Base-by-base conservation (phyloP, 1,140 invertebrate genomes). In the Hirudo medicinalis region DNA sequence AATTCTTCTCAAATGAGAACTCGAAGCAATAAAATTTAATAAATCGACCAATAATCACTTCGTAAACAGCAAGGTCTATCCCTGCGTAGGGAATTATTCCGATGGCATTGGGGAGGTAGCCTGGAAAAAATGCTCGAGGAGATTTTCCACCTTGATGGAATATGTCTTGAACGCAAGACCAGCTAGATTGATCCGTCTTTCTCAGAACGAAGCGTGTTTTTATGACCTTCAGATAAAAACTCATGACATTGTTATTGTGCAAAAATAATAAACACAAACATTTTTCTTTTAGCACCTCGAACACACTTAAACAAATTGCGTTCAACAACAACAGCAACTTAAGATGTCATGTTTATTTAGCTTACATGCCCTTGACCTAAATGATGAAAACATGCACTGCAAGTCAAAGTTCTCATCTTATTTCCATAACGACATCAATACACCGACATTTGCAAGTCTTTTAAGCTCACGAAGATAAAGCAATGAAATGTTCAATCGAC, bases 1-100 rank as follows among this genome's bases (percentile, higher is more conserved):
- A n/a, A n/a, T 63, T 25, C 11, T 25, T 19, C 57, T 63, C 22
- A 11, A 22, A 25, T 63, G 57, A 8, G 20, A 63, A 63, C 11
- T 20, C 1, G 1, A 19, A 0, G 29, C 22, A 63, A 63, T 11
- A 63, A 22, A n/a, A 63, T 25, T 63, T 8, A 63, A 8, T 25
- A 3, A 25, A 63, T 25, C 22, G 19, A 68, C 13, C n/a, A 8
- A 90, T 91, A 84, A 74, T 83, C 80, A 89, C 88, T 84, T 99
- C 97, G 82, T 99, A 99, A 17, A 99, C 89, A 55, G 94, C 92
- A 76, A 99, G 85, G 85, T 99, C 97, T 73, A 99, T 98, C 74
- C 97, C 97, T 36, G 97, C 96, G 81, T 99, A 99, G 2, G 96
- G 97, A 79, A 99, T 88, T 77, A 99, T 99, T 49, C 97, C 97